A percentile compares a stretch with the other conserved stretches of the same genome.
Evolutionary conservation across 2,888 invertebrate genomes (phyloP).

Genomic region (Ferrisia virgata): DNA sequence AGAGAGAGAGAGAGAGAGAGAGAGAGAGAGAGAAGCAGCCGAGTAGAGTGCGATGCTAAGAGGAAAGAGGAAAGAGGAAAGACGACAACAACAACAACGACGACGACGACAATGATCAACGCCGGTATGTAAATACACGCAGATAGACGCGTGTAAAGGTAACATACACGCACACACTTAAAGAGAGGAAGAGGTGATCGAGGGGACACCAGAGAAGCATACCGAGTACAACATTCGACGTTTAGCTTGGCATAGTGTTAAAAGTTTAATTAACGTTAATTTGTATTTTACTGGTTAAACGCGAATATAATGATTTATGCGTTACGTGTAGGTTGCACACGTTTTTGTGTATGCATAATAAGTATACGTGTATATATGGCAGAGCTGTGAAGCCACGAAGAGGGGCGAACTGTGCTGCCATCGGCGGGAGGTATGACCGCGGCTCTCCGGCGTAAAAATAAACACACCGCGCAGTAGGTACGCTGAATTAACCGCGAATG

Average conservation of each 20-base stretch:
- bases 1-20: neutral
- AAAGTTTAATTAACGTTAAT: conserved; percentile 20
- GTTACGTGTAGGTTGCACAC: neutral
- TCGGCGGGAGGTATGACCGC: neutral
- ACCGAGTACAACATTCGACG: neutral
- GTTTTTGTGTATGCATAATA: neutral
- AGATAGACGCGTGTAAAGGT: too few relatives aligned
- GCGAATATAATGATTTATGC: neutral
- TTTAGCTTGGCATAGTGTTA: neutral
- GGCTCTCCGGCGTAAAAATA: neutral
- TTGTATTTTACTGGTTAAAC: conserved; percentile 12
- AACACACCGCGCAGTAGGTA: neutral
- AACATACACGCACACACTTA: too few relatives aligned
- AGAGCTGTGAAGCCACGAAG: neutral
- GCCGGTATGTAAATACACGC: too few relatives aligned
- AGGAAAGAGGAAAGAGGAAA: neutral
- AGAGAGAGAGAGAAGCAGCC: neutral
- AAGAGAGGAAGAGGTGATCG: too few relatives aligned
- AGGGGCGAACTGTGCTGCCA: neutral
- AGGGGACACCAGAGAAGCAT: neutral
- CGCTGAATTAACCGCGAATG: neutral
- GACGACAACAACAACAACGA: neutral
- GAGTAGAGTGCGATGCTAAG: neutral
- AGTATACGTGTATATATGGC: neutral
- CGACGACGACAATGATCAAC: neutral